Evolutionary conservation across 2,113 vertebrate species (phyloP), one percentile per base, ranked within the genome.

Genomic region (Glaucidium brasilianum): DNA sequence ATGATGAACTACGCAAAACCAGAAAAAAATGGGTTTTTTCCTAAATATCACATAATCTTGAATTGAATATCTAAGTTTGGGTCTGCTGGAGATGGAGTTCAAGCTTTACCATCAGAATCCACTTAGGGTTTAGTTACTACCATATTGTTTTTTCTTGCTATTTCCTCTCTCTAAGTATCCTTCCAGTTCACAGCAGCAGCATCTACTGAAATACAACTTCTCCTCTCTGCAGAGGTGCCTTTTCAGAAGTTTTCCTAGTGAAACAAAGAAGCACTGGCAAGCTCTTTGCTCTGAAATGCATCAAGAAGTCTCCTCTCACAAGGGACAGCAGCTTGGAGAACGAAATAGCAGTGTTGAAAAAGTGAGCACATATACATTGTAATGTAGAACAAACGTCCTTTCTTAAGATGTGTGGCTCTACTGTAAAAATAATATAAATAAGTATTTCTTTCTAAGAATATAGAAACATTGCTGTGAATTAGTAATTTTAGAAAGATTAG

Each of bases 171-270:
- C 56, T 35, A 15, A 32, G 18, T 4, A 21, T 30, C 45, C 68
- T 34, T 30, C 55, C 71, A 4, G 14, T 47, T 21, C 50, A 22
- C 75, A 81, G 52, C 16, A 60, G 60, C 66, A 74, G 52, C 67
- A 8, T 3, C 50, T 52, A 3, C 76, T 93, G 88, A 92, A 68
- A 79, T 2, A 26, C 58, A 66, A 20, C 43, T 25, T 69, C 88
- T 50, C 45, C 37, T 92, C 41, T 60, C 79, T 37, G 39, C 97
- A 99, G 99, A 88, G 99, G 99, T 4, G 98, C 99, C 11, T 99
- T 99, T 92, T 99, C 99, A 0, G 99, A 99, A 73, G 99, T 99
- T 22, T 99, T 98, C 84, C 98, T 99, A 91, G 99, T 99, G 94
- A 98, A 99, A 95, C 99, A 99, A 62, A 99, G 98, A 83, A 96